Conservation (phyloP, 2,888 invertebrate genomes). For the Harpagoxenus sublaevis region DNA sequence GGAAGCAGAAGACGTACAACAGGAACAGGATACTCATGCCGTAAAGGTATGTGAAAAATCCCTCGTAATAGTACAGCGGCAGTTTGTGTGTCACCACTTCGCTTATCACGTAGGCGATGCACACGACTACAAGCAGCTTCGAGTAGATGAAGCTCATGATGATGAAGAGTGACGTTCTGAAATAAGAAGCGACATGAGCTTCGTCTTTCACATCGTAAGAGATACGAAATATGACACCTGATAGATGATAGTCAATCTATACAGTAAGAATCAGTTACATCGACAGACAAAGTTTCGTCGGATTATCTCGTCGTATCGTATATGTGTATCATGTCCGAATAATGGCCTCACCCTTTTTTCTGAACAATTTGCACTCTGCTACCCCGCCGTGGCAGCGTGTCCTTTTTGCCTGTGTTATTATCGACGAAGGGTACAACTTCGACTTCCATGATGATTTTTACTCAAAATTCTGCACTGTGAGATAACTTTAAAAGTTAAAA, state of each 20-base stretch:
- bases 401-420: constrained; percentile 61
- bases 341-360: constrained; percentile 80
- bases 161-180: constrained; percentile 97
- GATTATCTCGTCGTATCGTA: neutral
- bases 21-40: constrained; percentile 97
- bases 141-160: constrained; percentile 98
- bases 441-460: constrained; percentile 76
- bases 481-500: neutral
- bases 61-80: constrained; percentile 97
- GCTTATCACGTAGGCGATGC: constrained; percentile 97
- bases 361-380: constrained; percentile 78
- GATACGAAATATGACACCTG: neutral
- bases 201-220: neutral
- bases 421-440: constrained; percentile 83
- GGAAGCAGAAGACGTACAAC: constrained; percentile 97
- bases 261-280: neutral
- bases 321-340: neutral
- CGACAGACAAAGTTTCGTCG: neutral
- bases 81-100: constrained; percentile 97
- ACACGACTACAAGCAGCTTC: constrained; percentile 96
- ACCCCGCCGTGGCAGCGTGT: constrained; percentile 67
- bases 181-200: constrained; percentile 83
- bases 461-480: constrained; percentile 6
- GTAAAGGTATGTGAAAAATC: constrained; percentile 97
- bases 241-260: neutral